phyloP scores from a whole-genome alignment of 2,888 invertebrate species.

The Tiliacea aurago region DNA sequence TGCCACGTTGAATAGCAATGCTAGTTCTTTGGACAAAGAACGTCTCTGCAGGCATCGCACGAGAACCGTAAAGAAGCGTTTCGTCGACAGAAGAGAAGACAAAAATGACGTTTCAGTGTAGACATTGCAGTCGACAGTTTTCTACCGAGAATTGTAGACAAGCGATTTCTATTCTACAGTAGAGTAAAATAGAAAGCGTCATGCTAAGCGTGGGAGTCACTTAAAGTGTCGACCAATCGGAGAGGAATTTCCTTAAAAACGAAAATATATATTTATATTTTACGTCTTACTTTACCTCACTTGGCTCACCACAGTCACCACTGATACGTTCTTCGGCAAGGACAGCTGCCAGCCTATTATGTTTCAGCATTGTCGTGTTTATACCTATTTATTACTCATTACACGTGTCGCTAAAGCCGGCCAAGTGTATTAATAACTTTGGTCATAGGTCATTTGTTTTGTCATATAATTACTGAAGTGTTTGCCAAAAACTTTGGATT shows the following conservation, averaged over 20 bases:
- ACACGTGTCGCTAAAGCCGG: not conserved
- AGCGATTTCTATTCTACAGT: too few species aligned
- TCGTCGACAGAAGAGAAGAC: too few species aligned
- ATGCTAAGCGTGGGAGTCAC: too few species aligned
- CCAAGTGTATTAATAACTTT: slow-evolving; percentile 21
- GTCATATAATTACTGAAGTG: not conserved
- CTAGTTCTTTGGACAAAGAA: not conserved
- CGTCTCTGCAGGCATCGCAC: too few species aligned
- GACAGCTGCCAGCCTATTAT: not conserved
- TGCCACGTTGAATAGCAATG: not conserved
- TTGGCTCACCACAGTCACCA: not conserved
- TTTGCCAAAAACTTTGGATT: not conserved
- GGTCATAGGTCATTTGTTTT: not conserved
- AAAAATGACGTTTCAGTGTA: too few species aligned
- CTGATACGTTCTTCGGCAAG: not conserved
- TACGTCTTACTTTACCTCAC: not conserved
- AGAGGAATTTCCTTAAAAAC: not conserved
- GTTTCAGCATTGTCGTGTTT: not conserved
- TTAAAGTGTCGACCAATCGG: not conserved
- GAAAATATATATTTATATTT: not conserved
- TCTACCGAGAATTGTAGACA: too few species aligned
- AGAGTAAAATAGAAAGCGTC: too few species aligned
- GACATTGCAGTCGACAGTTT: too few species aligned
- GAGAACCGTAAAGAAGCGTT: too few species aligned
- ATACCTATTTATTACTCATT: not conserved